These are phyloP conservation scores for Bombus waltoni DNA, from an alignment of 1,140 invertebrate genomes.

Conservation along the genomic window DNA sequence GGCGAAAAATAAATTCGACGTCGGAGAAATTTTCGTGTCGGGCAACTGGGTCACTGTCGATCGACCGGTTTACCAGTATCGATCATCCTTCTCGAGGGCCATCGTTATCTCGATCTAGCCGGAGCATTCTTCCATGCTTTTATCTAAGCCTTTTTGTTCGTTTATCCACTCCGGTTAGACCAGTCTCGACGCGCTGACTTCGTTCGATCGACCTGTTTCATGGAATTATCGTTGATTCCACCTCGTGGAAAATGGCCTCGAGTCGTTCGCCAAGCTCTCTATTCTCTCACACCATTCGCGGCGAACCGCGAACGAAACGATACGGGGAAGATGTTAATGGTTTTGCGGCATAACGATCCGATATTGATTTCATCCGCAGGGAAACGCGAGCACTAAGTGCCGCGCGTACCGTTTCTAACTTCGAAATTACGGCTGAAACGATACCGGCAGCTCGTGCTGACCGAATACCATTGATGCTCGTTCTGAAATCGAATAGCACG, in stretches of 20 bases:
- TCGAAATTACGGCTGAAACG: background rate
- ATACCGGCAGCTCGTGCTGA: too few species aligned
- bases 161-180: background rate
- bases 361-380: background rate
- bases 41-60: conserved; percentile 38
- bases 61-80: conserved; percentile 40
- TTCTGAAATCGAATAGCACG: background rate
- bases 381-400: background rate
- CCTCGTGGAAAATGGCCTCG: background rate
- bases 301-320: background rate
- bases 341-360: background rate
- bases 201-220: background rate
- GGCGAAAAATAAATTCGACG: conserved; percentile 26
- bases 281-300: too few species aligned
- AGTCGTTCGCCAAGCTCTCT: too few species aligned
- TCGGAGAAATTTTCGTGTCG: conserved; percentile 6
- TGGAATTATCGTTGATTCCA: background rate
- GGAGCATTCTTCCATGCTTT: background rate
- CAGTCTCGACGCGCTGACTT: too few species aligned
- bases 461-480: background rate
- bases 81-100: conserved; percentile 40
- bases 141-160: conserved; percentile 20
- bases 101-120: conserved; percentile 25
- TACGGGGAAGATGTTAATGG: conserved; percentile 2
- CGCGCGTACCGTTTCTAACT: background rate